These are phyloP conservation scores for Sylvilagus floridanus DNA, from an alignment of 2,797 vertebrate genomes.

Conservation along the genomic window DNA sequence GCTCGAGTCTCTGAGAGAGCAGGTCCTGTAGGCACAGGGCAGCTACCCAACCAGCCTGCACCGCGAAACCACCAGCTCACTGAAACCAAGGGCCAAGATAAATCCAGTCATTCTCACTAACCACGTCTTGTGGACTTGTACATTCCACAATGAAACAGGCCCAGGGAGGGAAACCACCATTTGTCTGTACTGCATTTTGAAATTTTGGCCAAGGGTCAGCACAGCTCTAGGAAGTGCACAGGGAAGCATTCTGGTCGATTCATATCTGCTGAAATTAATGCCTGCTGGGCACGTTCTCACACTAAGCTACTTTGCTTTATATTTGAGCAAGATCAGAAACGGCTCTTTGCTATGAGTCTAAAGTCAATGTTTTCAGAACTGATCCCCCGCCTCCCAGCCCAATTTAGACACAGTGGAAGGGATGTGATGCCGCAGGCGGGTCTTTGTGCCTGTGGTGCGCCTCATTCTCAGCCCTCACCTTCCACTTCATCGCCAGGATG, in stretches of 20 bases:
- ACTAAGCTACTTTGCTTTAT: neutral
- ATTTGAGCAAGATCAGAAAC: neutral
- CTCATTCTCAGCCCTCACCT: conserved; percentile 51
- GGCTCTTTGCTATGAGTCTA: neutral
- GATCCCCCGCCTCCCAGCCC: too few relatives aligned
- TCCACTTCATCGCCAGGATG: conserved; percentile 45
- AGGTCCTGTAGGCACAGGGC: neutral
- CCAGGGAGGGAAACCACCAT: neutral
- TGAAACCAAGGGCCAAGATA: neutral
- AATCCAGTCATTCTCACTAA: neutral
- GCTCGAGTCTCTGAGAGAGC: neutral
- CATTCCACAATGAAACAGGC: neutral
- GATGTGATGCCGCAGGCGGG: neutral
- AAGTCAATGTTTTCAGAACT: neutral
- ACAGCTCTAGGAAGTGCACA: neutral
- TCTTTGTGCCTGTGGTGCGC: neutral
- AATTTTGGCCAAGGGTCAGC: neutral
- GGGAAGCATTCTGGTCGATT: neutral
- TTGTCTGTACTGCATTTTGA: neutral
- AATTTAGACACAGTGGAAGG: conserved; percentile 42
- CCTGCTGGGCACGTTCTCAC: neutral
- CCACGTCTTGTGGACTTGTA: neutral
- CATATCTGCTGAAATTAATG: neutral
- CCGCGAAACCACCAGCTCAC: neutral
- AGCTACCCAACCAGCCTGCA: neutral